These are phyloP conservation scores for Pagrus major DNA, from an alignment of 2,113 vertebrate species.

Conservation along the genomic window DNA sequence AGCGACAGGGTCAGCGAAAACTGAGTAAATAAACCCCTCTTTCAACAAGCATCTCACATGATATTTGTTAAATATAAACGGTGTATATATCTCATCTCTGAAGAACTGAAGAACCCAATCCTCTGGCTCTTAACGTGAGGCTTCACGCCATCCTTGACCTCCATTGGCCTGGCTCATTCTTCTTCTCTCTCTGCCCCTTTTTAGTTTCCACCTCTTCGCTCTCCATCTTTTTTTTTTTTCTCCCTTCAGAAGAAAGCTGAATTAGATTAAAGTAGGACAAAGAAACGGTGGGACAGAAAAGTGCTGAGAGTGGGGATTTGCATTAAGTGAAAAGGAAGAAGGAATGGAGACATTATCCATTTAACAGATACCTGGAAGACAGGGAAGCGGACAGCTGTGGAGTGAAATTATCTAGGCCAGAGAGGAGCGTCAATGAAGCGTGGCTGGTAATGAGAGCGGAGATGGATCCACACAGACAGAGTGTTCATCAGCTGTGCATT, in stretches of 20 bases:
- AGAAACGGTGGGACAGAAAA: conserved; percentile 54
- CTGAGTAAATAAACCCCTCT: conserved; percentile 38
- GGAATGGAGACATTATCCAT: conserved; percentile 58
- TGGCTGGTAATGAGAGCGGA: conserved; percentile 30
- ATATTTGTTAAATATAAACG: conserved; percentile 69
- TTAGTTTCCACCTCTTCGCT: conserved; percentile 30
- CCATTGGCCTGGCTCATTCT: conserved; percentile 24
- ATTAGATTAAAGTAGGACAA: conserved; percentile 76
- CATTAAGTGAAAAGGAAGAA: conserved; percentile 61
- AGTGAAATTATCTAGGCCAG: conserved; percentile 54
- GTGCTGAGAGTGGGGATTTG: conserved; percentile 70
- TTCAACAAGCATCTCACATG: conserved; percentile 64
- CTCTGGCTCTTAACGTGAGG: conserved; percentile 30
- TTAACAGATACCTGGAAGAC: conserved; percentile 67
- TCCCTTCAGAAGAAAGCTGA: conserved; percentile 33
- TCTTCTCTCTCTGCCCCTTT: conserved; percentile 35
- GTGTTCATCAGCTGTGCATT: conserved; percentile 50
- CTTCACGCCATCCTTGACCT: conserved; percentile 54
- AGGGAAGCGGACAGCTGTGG: conserved; percentile 39
- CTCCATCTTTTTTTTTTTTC: conserved; percentile 23
- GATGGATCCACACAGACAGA: conserved; percentile 44
- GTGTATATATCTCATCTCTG: conserved; percentile 28
- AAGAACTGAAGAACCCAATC: conserved; percentile 42
- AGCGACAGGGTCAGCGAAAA: conserved; percentile 40
- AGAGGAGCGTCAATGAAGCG: conserved; percentile 34